phyloP scores from a whole-genome alignment of 1,140 invertebrate genomes.

The Cephus cinctus region DNA sequence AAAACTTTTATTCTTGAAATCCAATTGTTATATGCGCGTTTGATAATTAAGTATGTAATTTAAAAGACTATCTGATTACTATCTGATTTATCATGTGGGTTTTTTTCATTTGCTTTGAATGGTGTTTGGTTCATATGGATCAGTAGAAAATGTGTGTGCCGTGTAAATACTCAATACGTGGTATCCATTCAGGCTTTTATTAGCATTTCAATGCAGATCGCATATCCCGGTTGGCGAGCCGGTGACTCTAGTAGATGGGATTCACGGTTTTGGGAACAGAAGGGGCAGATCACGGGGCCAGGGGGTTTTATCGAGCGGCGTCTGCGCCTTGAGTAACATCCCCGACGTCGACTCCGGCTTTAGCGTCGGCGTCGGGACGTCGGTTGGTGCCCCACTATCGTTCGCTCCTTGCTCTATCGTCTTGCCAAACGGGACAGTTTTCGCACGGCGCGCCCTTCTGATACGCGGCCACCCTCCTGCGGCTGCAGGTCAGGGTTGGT shows the following conservation, averaged over 20 bases:
- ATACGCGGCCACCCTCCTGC: conserved; percentile 12
- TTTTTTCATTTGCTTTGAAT: too few species aligned
- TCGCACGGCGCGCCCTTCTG: conserved; percentile 31
- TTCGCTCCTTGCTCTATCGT: background rate
- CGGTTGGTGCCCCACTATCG: conserved; percentile 4
- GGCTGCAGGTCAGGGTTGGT: too few species aligned
- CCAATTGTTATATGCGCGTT: too few species aligned
- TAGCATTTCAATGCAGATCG: conserved; percentile 6
- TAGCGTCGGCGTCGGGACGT: background rate
- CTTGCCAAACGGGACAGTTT: conserved; percentile 32
- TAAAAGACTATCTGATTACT: too few species aligned
- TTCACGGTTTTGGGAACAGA: conserved; percentile 22
- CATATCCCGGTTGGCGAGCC: conserved; percentile 11
- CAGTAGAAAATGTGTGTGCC: too few species aligned
- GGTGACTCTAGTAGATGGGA: conserved; percentile 23
- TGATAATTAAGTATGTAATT: too few species aligned
- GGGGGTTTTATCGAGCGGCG: conserved; percentile 47
- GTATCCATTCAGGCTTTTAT: too few species aligned
- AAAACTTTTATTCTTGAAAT: too few species aligned
- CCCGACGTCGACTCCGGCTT: conserved; percentile 10
- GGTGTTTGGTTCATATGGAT: too few species aligned
- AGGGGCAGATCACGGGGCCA: conserved; percentile 8
- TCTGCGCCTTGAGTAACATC: conserved; percentile 30
- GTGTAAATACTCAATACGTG: too few species aligned
- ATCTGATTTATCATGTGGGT: too few species aligned